phyloP scores from a whole-genome alignment of 2,113 vertebrate genomes.

The Nyctibius bracteatus region DNA sequence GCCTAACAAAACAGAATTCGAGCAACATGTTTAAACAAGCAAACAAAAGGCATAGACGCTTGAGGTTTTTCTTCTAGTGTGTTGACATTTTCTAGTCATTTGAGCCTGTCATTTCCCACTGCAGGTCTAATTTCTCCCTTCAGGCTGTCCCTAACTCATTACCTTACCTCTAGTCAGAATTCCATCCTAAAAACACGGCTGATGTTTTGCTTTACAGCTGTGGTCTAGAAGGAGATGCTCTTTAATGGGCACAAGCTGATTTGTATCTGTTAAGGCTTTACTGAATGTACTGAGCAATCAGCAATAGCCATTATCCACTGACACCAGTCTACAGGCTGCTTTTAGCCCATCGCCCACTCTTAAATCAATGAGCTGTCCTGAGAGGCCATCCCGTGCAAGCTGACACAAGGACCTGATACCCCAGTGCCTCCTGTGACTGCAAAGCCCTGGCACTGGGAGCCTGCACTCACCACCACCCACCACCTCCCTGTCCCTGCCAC shows the following conservation, averaged over 20 bases:
- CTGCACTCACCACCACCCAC: rapidly evolving
- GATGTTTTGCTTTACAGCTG: background rate
- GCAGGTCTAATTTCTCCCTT: background rate
- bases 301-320: rapidly evolving
- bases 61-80: background rate
- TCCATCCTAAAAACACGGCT: background rate
- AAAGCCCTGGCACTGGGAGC: background rate
- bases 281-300: background rate
- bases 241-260: background rate
- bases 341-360: background rate
- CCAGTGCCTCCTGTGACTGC: background rate
- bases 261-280: background rate
- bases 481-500: background rate
- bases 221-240: background rate
- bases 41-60: background rate
- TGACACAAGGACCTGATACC: background rate
- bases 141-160: background rate
- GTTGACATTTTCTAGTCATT: background rate
- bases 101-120: background rate
- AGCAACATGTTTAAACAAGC: slow-evolving; percentile 12
- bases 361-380: background rate
- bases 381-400: rapidly evolving
- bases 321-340: background rate
- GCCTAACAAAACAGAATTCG: slow-evolving; percentile 31
- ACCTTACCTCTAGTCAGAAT: background rate